Evolutionary conservation across 2,888 invertebrate species (phyloP).

Genomic region (Gisinianus flammeolus): DNA sequence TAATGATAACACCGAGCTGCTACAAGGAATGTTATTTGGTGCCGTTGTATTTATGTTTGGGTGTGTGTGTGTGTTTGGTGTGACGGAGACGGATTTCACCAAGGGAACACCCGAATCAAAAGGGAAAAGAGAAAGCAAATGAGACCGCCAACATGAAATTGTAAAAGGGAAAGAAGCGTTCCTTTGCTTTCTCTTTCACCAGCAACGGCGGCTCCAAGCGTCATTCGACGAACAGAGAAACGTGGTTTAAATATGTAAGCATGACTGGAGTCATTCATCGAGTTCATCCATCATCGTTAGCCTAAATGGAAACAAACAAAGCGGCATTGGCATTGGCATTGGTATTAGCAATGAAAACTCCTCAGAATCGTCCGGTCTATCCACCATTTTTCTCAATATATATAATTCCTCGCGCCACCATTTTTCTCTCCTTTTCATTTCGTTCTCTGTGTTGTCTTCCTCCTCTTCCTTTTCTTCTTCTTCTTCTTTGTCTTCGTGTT

Average conservation of each 20-base stretch:
- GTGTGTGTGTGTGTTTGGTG: not conserved
- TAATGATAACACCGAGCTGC: too few relatives aligned
- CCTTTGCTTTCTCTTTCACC: not conserved
- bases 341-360: not conserved
- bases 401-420: not conserved
- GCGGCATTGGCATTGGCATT: not conserved
- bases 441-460: not conserved
- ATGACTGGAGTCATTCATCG: slow-evolving; percentile 23
- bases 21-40: too few relatives aligned
- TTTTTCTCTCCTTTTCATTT: not conserved
- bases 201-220: not conserved
- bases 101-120: not conserved
- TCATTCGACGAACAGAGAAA: not conserved
- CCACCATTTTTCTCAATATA: slow-evolving; percentile 15
- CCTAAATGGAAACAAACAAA: slow-evolving; percentile 31
- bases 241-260: slow-evolving; percentile 28
- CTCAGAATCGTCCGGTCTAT: not conserved
- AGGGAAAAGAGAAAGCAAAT: not conserved
- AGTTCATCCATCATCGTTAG: slow-evolving; percentile 27
- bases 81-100: not conserved
- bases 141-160: too few relatives aligned
- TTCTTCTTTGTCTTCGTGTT: not conserved
- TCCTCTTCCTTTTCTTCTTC: not conserved
- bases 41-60: not conserved
- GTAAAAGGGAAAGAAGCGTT: too few relatives aligned